These are phyloP conservation scores for Ophion ellenae DNA, from an alignment of 2,888 invertebrate species.

Conservation along the genomic window DNA sequence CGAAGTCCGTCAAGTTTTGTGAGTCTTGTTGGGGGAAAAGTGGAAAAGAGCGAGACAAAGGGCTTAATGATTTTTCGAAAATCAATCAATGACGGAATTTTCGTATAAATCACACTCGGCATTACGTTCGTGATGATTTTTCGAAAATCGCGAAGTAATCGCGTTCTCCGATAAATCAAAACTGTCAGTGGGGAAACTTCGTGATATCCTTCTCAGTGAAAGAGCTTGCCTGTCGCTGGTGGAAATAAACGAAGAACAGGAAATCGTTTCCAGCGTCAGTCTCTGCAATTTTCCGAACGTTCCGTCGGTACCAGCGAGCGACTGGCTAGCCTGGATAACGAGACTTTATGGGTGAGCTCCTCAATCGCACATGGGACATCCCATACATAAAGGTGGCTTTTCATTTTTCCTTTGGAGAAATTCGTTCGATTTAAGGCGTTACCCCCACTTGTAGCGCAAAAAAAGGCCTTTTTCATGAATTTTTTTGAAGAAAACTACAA, in stretches of 20 bases:
- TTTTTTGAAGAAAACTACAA: no score
- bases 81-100: background rate
- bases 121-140: background rate
- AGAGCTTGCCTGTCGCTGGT: constrained; percentile 84
- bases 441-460: no score
- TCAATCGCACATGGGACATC: constrained; percentile 32
- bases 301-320: constrained; percentile 85
- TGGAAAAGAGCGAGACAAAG: background rate
- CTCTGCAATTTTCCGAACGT: constrained; percentile 85
- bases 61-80: background rate
- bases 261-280: constrained; percentile 79
- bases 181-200: background rate
- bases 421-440: background rate
- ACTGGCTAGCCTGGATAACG: constrained; percentile 87
- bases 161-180: background rate
- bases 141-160: background rate
- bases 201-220: constrained; percentile 83
- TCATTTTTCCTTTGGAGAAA: background rate
- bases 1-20: constrained; percentile 69
- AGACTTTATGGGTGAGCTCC: constrained; percentile 84
- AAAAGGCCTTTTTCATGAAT: no score
- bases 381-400: background rate
- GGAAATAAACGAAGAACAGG: constrained; percentile 77
- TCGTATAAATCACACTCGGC: constrained; percentile 8
- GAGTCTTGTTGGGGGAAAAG: constrained; percentile 12